These are phyloP conservation scores for Drosophila ogumai DNA, from an alignment of 1,140 invertebrate species.

Conservation along the genomic window DNA sequence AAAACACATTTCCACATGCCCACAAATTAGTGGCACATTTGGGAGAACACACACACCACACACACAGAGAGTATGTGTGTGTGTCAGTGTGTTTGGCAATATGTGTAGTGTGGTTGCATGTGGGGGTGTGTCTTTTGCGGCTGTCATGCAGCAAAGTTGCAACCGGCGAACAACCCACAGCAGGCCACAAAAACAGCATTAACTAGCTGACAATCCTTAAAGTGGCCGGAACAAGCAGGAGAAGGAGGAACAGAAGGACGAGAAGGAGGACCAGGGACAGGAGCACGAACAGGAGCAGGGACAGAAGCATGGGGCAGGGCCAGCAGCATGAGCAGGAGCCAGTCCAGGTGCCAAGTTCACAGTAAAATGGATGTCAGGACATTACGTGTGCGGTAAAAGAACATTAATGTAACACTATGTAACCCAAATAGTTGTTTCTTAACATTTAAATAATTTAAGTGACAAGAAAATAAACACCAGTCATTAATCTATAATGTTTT, in stretches of 20 bases:
- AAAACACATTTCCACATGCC: slow-evolving; percentile 58
- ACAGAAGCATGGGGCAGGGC: not conserved
- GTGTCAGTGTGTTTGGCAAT: slow-evolving; percentile 28
- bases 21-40: slow-evolving; percentile 76
- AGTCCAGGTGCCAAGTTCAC: slow-evolving; percentile 36
- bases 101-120: slow-evolving; percentile 1
- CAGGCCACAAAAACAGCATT: slow-evolving; percentile 46
- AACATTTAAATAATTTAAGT: not conserved
- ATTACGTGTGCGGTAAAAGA: slow-evolving; percentile 15
- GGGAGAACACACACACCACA: slow-evolving; percentile 28
- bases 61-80: not conserved
- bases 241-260: not conserved
- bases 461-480: not conserved
- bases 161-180: slow-evolving; percentile 47
- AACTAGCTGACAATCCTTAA: slow-evolving; percentile 60
- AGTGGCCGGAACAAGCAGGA: slow-evolving; percentile 12
- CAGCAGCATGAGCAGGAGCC: not conserved
- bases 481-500: not conserved
- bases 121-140: slow-evolving; percentile 30
- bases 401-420: slow-evolving; percentile 18
- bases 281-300: not conserved
- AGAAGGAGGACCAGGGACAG: not conserved
- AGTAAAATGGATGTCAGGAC: slow-evolving; percentile 20
- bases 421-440: not conserved
- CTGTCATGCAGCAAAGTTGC: slow-evolving; percentile 60